Conservation (phyloP, 2,113 vertebrate species). For the Megaleporinus macrocephalus region DNA sequence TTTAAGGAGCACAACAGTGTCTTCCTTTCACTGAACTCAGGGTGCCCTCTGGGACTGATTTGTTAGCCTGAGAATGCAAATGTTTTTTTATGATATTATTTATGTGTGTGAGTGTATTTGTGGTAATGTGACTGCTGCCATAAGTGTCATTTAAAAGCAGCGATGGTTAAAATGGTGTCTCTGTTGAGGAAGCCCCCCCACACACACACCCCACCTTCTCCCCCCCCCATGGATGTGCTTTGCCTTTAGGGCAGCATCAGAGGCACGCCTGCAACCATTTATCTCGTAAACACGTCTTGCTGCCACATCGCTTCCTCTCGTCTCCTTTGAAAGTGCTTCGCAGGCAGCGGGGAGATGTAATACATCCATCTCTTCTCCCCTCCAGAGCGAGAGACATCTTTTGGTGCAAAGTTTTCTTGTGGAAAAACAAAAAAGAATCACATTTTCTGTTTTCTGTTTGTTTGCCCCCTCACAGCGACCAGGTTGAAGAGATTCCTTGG, state of each 20-base stretch:
- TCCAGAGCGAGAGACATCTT: slow-evolving; percentile 33
- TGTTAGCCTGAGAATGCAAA: slow-evolving; percentile 35
- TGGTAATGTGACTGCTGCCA: slow-evolving; percentile 25
- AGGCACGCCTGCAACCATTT: slow-evolving; percentile 45
- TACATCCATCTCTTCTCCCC: slow-evolving; percentile 37
- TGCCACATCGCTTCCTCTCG: slow-evolving; percentile 33
- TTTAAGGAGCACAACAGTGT: slow-evolving; percentile 4
- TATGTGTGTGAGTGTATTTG: slow-evolving; percentile 26
- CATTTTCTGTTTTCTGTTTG: slow-evolving; percentile 62
- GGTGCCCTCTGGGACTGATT: slow-evolving; percentile 27
- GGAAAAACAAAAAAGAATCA: slow-evolving; percentile 24
- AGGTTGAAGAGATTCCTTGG: slow-evolving; percentile 77
- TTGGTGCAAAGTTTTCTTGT: slow-evolving; percentile 38
- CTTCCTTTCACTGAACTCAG: not conserved
- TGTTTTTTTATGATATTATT: slow-evolving; percentile 33
- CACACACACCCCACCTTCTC: not conserved
- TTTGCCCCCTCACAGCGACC: slow-evolving; percentile 69
- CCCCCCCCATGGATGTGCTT: slow-evolving; percentile 16
- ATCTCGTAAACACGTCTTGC: slow-evolving; percentile 47
- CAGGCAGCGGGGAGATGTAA: slow-evolving; percentile 42
- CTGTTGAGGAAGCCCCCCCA: slow-evolving; percentile 14
- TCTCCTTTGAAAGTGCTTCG: slow-evolving; percentile 40
- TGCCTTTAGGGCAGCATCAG: slow-evolving; percentile 46
- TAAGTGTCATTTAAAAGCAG: slow-evolving; percentile 37
- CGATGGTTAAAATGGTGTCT: slow-evolving; percentile 35